phyloP scores from a whole-genome alignment of 2,888 invertebrate genomes.

The Eupithecia exiguata region DNA sequence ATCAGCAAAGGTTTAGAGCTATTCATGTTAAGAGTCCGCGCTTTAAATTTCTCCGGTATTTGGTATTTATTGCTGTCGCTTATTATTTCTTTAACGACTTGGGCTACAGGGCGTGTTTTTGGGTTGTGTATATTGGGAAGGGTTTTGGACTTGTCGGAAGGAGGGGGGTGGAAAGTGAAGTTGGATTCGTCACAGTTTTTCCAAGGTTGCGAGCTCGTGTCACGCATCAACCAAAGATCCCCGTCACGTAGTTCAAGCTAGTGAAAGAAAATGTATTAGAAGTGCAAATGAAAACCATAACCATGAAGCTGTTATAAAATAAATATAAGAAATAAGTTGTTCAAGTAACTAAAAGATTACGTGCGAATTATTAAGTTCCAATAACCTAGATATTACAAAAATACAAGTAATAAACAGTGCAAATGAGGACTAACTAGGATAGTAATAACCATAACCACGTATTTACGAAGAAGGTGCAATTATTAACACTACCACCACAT shows the following conservation, averaged over 20 bases:
- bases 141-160: constrained; percentile 46
- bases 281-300: constrained; percentile 46
- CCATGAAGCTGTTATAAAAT: constrained; percentile 30
- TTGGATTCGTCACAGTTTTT: constrained; percentile 69
- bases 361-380: background rate
- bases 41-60: constrained; percentile 64
- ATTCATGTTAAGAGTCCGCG: constrained; percentile 56
- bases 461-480: background rate
- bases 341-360: constrained; percentile 1
- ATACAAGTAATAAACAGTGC: background rate
- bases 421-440: background rate
- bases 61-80: constrained; percentile 59
- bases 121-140: constrained; percentile 16
- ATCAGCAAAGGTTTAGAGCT: constrained; percentile 51
- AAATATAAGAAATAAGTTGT: background rate
- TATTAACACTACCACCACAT: background rate
- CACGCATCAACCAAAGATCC: constrained; percentile 64
- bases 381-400: background rate
- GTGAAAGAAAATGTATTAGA: constrained; percentile 61
- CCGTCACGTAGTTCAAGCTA: constrained; percentile 77
- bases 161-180: constrained; percentile 63
- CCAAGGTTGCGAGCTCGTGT: constrained; percentile 64
- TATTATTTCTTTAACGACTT: constrained; percentile 69
- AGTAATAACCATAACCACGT: background rate
- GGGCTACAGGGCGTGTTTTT: constrained; percentile 56